Base-by-base conservation (phyloP, 2,797 vertebrate genomes). In the Notoglanidium macrostoma region DNA sequence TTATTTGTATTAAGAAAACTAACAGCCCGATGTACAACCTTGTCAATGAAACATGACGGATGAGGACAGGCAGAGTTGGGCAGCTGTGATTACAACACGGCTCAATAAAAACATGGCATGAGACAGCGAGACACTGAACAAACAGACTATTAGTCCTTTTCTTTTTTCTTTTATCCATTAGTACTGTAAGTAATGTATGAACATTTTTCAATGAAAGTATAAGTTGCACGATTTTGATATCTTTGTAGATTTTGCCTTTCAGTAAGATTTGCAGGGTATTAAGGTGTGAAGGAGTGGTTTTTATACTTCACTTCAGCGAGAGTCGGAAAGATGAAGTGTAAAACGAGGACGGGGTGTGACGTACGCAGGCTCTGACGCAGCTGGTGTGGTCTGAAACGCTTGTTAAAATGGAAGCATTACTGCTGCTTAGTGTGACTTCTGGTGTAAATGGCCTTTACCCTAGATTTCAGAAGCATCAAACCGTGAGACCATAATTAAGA, bases 51-150 rank as follows among this genome's bases (percentile, higher is more conserved):
- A 32, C 51, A 55, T 78, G 29, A 55, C 21, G 51, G 7, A 78
- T 21, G 76, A 79, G 77, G 54, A 57, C 32, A 59, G 49, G 49
- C 26, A 54, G 54, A 76, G n/a, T 76, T 54, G n/a, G 26, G 54
- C 77, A 79, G 32, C 77, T 79, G 77, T 59, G 32, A 79, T 79
- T 79, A 59, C 32, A 59, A 78, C 55, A 79, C 29, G 59, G 54
- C 32, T 79, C 7, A 59, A 59, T 79, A 35, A 78, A 57, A 32
- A 55, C 0, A 4, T 59, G 10, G 29, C 77, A 40, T 59, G 55
- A 59, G 77, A 59, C 77, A 32, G 76, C 2, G 17, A 19, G 51
- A 21, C 17, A 40, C 3, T 40, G 21, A 79, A 35, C 54, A 59
- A 79, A 23, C 55, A 40, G 2, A 32, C 77, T 23, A 79, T 59